Conservation (phyloP, 1,140 invertebrate species). For the Goniozus legneri region DNA sequence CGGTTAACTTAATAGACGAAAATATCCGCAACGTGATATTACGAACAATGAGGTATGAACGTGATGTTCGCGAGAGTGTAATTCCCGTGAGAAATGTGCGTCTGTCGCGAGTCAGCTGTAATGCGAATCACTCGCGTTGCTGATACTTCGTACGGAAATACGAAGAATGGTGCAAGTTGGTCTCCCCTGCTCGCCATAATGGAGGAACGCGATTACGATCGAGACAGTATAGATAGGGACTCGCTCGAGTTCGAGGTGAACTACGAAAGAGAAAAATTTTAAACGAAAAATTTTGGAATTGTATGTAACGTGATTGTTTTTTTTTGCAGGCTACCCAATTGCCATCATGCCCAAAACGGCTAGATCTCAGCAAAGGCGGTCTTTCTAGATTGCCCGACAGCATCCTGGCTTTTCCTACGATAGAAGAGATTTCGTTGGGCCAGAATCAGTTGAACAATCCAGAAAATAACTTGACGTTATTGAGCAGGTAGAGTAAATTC, state of each 20-base stretch:
- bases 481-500: conserved; percentile 37
- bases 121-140: no score
- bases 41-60: no score
- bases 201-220: conserved; percentile 37
- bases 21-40: no score
- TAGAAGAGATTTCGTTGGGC: conserved; percentile 57
- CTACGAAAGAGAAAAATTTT: neutral
- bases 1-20: no score
- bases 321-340: conserved; percentile 46
- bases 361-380: conserved; percentile 51
- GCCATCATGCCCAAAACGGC: conserved; percentile 39
- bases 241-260: conserved; percentile 49
- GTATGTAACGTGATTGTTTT: no score
- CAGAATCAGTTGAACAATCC: conserved; percentile 48
- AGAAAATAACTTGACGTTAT: conserved; percentile 41
- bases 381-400: conserved; percentile 46
- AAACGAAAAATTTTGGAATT: no score
- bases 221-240: conserved; percentile 45
- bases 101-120: no score
- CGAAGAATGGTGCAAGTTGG: conserved; percentile 36
- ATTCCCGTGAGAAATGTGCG: no score
- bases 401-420: conserved; percentile 39
- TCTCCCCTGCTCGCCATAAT: conserved; percentile 36
- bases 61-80: no score
- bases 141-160: neutral